Conservation (phyloP, 1,140 invertebrate species). For the Orchestia grillus region DNA sequence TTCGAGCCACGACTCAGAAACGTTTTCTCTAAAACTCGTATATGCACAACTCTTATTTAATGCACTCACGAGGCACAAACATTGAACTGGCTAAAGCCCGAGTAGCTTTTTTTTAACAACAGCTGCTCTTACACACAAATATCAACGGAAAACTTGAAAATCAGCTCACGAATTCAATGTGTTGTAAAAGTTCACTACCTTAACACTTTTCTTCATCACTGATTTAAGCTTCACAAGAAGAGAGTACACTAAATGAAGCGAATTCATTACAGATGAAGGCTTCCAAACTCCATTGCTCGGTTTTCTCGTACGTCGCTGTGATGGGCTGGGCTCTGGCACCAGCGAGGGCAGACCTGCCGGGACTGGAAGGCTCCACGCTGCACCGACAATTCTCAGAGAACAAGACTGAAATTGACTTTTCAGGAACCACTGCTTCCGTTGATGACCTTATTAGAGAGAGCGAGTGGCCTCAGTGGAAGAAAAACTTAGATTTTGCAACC, state of each 20-base stretch:
- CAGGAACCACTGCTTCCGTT: background rate
- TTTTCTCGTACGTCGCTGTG: background rate
- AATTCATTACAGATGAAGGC: background rate
- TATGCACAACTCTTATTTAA: background rate
- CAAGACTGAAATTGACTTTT: background rate
- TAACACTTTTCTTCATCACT: background rate
- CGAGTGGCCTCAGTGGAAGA: constrained; percentile 51
- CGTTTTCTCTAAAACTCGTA: background rate
- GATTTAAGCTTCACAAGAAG: background rate
- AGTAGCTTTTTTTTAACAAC: too few species aligned
- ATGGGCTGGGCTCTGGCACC: background rate
- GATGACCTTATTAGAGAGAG: background rate
- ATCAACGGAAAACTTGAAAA: background rate
- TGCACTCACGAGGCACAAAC: background rate
- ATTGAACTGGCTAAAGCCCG: too few species aligned
- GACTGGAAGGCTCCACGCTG: background rate
- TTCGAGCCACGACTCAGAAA: background rate
- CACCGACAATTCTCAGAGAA: background rate
- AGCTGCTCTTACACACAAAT: too few species aligned
- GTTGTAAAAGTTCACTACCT: background rate
- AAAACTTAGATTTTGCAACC: constrained; percentile 35
- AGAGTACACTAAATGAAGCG: background rate
- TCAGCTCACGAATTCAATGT: background rate
- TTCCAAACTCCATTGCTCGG: background rate
- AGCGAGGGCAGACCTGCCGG: background rate